Evolutionary conservation across 92 coral and sea anemone species (phyloP), one percentile per base, ranked within the genome.

Genomic region (Zoanthus solanderi): DNA sequence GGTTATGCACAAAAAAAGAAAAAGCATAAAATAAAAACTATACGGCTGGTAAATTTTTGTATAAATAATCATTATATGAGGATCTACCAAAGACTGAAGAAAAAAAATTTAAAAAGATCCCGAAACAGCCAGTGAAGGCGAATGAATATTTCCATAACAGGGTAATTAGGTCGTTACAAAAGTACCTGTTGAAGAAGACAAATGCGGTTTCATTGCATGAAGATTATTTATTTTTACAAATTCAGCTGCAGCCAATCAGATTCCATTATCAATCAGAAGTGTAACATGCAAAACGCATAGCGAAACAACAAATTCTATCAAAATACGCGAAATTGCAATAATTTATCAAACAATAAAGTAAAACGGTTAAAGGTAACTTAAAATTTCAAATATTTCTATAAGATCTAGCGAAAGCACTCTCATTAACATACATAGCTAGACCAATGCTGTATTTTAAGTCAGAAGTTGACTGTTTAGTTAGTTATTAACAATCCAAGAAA

Each of bases 121-220:
- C 14, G 7, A 18, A 13, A 44, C 7, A 44, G 12, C 31, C 37
- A 61, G 3, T 14, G 32, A 6, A 78, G n/a, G 16, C 37, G 47
- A 77, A 54, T 57, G 6, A 52, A 18, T 32, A 57, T 13, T n/a
- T 56, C 47, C 1, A 4, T n/a, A 78, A 63, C 58, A 54, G 42
- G 23, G 8, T 69, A 61, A 45, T 80, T 28, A 45, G 11, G 32
- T 34, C 34, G 32, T 80, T n/a, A 30, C 5, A 28, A 13, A 63
- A 61, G 84, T 80, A 80, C 84, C 84, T 80, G 84, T 34, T 9
- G 7, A 4, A 1, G 13, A 42, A 61, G 84, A 45, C 74, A 79
- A 42, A 45, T 46, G 74, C 57, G 58, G 84, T 61, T 18, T 45
- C 23, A 30, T 5, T 6, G 53, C n/a, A 34, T n/a, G 30, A 17